phyloP scores from a whole-genome alignment of 2,113 vertebrate genomes.

The Oxyruncus cristatus region DNA sequence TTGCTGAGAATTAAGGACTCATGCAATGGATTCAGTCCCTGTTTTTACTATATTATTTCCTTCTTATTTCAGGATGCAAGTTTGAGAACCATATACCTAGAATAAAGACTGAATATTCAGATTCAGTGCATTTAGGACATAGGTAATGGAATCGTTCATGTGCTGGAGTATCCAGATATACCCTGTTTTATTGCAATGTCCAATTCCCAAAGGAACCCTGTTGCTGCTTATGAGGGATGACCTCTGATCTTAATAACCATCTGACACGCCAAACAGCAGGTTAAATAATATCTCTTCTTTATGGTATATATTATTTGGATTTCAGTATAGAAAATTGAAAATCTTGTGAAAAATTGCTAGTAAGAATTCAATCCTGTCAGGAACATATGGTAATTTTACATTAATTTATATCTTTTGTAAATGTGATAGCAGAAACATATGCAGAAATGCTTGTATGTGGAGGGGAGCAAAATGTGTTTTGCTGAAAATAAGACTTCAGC shows the following conservation, averaged over 20 bases:
- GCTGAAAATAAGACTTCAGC: background rate
- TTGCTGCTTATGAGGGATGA: background rate
- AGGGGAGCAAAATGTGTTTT: constrained; percentile 12
- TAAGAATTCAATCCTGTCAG: background rate
- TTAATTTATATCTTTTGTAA: background rate
- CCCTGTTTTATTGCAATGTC: background rate
- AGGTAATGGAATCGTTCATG: background rate
- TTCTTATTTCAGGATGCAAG: background rate
- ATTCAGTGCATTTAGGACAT: background rate
- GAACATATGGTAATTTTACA: constrained; percentile 13
- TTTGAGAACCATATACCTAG: background rate
- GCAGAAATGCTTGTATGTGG: background rate
- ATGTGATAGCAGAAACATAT: constrained; percentile 29
- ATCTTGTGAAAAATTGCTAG: background rate
- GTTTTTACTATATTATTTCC: background rate
- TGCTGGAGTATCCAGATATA: background rate
- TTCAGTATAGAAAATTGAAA: background rate
- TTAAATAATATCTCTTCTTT: background rate
- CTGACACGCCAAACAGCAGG: background rate
- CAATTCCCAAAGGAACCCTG: background rate
- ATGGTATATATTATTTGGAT: background rate
- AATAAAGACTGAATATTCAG: background rate
- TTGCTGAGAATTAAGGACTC: background rate
- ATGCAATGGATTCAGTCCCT: background rate
- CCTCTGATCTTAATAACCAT: background rate